phyloP scores from a whole-genome alignment of 2,797 vertebrate genomes.

The Lophius americanus region DNA sequence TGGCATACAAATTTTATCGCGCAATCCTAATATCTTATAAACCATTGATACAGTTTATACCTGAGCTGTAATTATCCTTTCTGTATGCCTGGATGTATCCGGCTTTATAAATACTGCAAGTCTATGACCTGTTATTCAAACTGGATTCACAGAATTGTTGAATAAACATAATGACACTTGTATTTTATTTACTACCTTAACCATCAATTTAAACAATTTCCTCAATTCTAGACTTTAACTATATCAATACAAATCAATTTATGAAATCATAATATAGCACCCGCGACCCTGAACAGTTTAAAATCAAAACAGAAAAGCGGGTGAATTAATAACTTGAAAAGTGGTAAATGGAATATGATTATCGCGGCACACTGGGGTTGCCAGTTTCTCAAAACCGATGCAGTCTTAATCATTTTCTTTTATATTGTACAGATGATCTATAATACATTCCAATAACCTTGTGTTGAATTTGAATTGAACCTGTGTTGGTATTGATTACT shows the following conservation, averaged over 20 bases:
- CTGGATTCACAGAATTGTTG: not conserved
- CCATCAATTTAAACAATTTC: no score
- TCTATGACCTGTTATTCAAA: not conserved
- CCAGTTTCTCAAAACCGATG: not conserved
- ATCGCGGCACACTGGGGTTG: not conserved
- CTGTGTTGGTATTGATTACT: slow-evolving; percentile 13
- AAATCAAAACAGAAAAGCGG: not conserved
- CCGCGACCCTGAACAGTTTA: not conserved
- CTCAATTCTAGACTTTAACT: no score
- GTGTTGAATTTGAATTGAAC: slow-evolving; percentile 7
- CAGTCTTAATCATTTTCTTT: not conserved
- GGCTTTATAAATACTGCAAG: not conserved
- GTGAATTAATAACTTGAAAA: not conserved
- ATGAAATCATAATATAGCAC: no score
- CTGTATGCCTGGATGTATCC: not conserved
- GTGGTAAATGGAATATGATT: not conserved
- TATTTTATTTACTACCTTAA: no score
- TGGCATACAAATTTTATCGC: no score
- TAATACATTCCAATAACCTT: not conserved
- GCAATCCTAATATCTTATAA: no score
- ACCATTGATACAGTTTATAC: not conserved
- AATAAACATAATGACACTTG: not conserved
- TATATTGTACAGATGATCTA: not conserved
- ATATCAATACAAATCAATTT: no score
- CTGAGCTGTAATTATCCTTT: not conserved